phyloP scores from a whole-genome alignment of 2,797 vertebrate species.

The Bradypus variegatus region DNA sequence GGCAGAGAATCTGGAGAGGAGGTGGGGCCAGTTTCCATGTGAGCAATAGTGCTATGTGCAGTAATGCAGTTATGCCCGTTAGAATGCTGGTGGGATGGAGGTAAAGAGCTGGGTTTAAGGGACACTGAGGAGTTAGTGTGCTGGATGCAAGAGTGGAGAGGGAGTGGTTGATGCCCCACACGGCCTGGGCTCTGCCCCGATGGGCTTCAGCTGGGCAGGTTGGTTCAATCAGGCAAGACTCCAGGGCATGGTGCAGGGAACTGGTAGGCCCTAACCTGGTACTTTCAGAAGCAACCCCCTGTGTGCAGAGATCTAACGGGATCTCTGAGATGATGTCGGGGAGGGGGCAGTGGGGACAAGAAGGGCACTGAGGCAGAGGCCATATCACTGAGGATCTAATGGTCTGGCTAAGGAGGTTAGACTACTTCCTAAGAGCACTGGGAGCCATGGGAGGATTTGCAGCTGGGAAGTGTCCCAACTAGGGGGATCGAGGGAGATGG shows the following conservation, averaged over 20 bases:
- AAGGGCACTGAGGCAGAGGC: background rate
- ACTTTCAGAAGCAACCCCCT: background rate
- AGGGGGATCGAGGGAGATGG: background rate
- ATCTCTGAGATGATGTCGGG: too few species aligned
- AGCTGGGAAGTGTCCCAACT: background rate
- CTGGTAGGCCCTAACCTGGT: background rate
- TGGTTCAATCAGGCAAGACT: background rate
- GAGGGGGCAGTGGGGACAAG: too few species aligned
- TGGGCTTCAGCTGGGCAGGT: background rate
- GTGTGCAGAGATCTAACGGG: background rate
- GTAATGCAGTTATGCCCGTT: too few species aligned
- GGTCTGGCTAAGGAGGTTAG: background rate
- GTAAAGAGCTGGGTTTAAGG: background rate
- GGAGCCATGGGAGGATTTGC: background rate
- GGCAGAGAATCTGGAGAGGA: background rate
- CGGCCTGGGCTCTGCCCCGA: background rate
- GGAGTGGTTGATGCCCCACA: too few species aligned
- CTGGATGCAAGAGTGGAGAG: too few species aligned
- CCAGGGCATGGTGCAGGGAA: background rate
- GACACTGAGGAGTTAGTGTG: background rate
- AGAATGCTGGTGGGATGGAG: background rate
- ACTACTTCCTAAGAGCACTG: background rate
- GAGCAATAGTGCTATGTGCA: background rate
- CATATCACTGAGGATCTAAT: background rate
- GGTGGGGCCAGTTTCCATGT: accelerated